Percentiles rank a stretch among this genome's conserved stretches.
Conservation (phyloP, 2,113 vertebrate genomes). For the Syngnathoides biaculeatus region DNA sequence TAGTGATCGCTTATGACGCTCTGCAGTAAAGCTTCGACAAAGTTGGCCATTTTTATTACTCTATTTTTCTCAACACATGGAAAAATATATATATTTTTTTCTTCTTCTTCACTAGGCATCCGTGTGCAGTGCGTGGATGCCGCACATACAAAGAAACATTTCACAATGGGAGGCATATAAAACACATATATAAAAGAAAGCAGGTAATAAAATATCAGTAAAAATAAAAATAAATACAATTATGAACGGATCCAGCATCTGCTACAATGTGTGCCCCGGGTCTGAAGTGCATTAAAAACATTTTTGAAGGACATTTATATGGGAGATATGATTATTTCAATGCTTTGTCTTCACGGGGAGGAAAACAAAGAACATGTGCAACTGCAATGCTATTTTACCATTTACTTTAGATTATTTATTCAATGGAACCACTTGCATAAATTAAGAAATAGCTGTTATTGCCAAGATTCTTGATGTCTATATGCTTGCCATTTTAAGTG, state of each 20-base stretch:
- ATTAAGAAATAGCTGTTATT: neutral
- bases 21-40: neutral
- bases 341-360: neutral
- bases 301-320: slow-evolving; percentile 29
- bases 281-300: slow-evolving; percentile 8
- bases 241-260: neutral
- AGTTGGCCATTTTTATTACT: neutral
- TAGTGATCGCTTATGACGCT: neutral
- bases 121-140: slow-evolving; percentile 5
- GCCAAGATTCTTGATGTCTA: neutral
- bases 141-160: neutral
- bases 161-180: neutral
- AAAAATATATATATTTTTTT: neutral
- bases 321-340: slow-evolving; percentile 4
- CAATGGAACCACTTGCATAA: neutral
- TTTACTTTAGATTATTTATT: neutral
- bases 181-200: neutral
- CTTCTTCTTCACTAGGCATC: neutral
- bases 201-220: neutral
- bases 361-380: slow-evolving; percentile 14
- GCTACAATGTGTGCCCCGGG: slow-evolving; percentile 9
- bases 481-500: slow-evolving; percentile 17
- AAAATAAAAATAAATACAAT: neutral
- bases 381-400: neutral
- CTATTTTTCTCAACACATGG: neutral